Evolutionary conservation across 2,113 vertebrate genomes (phyloP).

Genomic region (Oxyura jamaicensis): DNA sequence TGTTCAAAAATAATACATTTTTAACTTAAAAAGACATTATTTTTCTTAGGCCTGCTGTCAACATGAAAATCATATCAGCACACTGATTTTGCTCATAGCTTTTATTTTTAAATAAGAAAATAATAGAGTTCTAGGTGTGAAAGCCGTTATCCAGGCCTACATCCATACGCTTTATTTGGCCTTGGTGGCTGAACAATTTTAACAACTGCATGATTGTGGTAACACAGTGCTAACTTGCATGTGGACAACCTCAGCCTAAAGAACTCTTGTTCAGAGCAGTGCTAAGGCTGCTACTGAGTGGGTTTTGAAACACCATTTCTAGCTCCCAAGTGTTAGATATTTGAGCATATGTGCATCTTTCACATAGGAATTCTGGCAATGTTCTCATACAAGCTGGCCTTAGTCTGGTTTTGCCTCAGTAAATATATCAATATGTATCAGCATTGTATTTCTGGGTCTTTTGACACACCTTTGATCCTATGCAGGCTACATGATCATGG

Average conservation of each 20-base stretch:
- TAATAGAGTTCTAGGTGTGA: not conserved
- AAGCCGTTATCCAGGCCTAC: not conserved
- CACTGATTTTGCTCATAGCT: not conserved
- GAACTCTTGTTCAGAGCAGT: not conserved
- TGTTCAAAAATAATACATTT: not conserved
- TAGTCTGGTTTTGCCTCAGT: not conserved
- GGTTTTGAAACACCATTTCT: not conserved
- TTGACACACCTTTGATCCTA: not conserved
- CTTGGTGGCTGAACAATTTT: not conserved
- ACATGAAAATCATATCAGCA: not conserved
- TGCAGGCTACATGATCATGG: not conserved
- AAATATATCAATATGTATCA: not conserved
- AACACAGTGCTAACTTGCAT: not conserved
- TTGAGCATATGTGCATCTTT: not conserved
- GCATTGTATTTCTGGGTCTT: not conserved
- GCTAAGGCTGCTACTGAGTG: not conserved
- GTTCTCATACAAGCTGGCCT: not conserved
- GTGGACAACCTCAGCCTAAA: not conserved
- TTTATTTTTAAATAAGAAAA: not conserved
- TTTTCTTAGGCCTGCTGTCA: not conserved
- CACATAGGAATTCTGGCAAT: not conserved
- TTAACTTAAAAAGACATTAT: not conserved
- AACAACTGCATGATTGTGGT: not conserved
- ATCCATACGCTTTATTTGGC: not conserved
- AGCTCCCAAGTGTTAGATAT: not conserved